Evolutionary conservation across 2,113 vertebrate species (phyloP).

Genomic region (Onychorhynchus coronatus): DNA sequence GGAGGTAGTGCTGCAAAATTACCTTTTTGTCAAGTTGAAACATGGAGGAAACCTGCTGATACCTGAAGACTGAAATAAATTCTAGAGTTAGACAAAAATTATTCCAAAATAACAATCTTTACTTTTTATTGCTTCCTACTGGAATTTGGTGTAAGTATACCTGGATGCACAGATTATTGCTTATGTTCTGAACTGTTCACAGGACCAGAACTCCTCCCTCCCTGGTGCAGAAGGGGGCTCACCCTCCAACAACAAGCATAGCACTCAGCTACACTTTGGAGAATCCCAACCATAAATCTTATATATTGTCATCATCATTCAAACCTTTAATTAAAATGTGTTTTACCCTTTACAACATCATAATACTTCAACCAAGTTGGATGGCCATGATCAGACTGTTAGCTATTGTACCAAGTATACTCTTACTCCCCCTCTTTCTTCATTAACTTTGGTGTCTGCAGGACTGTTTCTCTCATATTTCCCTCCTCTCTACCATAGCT

Average conservation of each 20-base stretch:
- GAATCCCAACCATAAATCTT: neutral
- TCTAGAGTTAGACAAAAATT: neutral
- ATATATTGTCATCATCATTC: neutral
- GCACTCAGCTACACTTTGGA: neutral
- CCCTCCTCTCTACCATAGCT: neutral
- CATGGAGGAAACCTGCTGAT: neutral
- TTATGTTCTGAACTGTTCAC: neutral
- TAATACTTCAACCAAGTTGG: neutral
- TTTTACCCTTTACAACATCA: neutral
- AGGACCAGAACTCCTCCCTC: neutral
- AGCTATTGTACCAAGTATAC: neutral
- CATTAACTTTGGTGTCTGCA: neutral
- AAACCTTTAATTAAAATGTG: neutral
- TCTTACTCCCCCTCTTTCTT: neutral
- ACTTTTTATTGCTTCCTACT: neutral
- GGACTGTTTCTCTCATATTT: neutral
- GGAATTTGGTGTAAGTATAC: neutral
- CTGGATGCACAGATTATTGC: neutral
- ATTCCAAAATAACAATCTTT: neutral
- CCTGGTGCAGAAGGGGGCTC: neutral
- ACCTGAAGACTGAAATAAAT: neutral
- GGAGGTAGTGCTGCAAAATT: neutral
- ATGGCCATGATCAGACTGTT: neutral
- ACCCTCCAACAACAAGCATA: neutral
- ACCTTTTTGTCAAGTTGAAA: neutral